A percentile compares a stretch with the other conserved stretches of the same genome.
phyloP scores from a whole-genome alignment of 2,797 vertebrate species.

The Adelosebastes latens region DNA sequence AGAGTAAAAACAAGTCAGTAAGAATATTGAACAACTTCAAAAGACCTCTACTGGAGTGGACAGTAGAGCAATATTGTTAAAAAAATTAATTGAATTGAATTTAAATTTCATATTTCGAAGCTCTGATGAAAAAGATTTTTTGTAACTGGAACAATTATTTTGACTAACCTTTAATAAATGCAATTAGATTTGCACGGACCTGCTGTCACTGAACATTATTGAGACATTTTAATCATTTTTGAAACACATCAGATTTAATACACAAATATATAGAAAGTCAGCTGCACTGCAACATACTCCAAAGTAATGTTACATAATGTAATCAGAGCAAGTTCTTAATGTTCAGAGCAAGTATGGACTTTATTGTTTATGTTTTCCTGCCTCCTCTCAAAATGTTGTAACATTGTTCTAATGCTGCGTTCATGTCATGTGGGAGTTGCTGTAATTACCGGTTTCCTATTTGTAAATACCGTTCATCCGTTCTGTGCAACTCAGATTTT shows the following conservation, averaged over 20 bases:
- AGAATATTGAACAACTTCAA: background rate
- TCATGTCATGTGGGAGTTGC: conserved; percentile 1
- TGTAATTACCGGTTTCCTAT: conserved; percentile 26
- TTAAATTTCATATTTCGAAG: background rate
- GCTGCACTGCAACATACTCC: background rate
- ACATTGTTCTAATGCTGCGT: background rate
- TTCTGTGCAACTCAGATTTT: background rate
- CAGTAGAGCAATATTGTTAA: background rate
- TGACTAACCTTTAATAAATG: background rate
- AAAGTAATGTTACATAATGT: background rate
- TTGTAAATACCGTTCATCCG: conserved; percentile 11
- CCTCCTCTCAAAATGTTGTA: background rate
- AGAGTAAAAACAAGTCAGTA: background rate
- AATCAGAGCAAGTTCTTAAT: background rate
- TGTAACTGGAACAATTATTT: background rate
- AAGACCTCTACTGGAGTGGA: background rate
- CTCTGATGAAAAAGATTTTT: background rate
- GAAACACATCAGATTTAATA: background rate
- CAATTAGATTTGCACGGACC: background rate
- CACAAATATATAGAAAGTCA: background rate
- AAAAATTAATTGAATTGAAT: background rate
- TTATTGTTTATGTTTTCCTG: conserved; percentile 6
- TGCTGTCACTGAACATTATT: background rate
- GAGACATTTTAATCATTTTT: background rate
- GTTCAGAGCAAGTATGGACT: background rate